Conservation (phyloP, 2,888 invertebrate genomes). For the Drosophila anomelani region DNA sequence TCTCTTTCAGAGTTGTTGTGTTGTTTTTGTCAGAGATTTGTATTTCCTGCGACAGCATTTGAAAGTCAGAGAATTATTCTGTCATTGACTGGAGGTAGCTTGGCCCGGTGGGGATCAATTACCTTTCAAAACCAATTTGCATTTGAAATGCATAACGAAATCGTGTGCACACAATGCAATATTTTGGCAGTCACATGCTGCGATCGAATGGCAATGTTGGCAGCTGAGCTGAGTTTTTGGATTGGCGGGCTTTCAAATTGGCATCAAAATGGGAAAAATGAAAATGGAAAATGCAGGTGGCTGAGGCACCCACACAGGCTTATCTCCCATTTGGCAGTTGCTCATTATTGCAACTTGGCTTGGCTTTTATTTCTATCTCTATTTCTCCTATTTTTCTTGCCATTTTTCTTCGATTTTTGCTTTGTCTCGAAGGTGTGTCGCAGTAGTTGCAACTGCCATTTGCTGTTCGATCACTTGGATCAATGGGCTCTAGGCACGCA, state of each 20-base stretch:
- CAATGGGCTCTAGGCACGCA: conserved; percentile 74
- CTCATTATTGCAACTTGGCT: conserved; percentile 74
- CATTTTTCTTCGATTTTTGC: conserved; percentile 6
- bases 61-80: conserved; percentile 73
- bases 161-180: conserved; percentile 70
- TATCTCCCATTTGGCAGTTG: conserved; percentile 62
- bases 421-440: conserved; percentile 75
- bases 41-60: conserved; percentile 68
- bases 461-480: conserved; percentile 73
- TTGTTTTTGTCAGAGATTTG: conserved; percentile 5
- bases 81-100: conserved; percentile 53
- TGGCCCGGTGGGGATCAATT: conserved; percentile 65
- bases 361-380: conserved; percentile 11
- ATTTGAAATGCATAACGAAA: conserved; percentile 78
- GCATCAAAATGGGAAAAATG: conserved; percentile 50
- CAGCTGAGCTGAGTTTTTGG: conserved; percentile 54
- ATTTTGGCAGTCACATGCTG: conserved; percentile 77
- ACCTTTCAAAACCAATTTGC: conserved; percentile 80
- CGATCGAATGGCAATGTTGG: conserved; percentile 36
- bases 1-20: conserved; percentile 20
- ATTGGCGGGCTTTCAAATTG: conserved; percentile 77
- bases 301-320: conserved; percentile 73
- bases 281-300: conserved; percentile 68
- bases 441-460: conserved; percentile 75
- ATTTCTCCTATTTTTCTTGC: conserved; percentile 29